phyloP scores from a whole-genome alignment of 2,888 invertebrate genomes.

The Platycheirus albimanus region DNA sequence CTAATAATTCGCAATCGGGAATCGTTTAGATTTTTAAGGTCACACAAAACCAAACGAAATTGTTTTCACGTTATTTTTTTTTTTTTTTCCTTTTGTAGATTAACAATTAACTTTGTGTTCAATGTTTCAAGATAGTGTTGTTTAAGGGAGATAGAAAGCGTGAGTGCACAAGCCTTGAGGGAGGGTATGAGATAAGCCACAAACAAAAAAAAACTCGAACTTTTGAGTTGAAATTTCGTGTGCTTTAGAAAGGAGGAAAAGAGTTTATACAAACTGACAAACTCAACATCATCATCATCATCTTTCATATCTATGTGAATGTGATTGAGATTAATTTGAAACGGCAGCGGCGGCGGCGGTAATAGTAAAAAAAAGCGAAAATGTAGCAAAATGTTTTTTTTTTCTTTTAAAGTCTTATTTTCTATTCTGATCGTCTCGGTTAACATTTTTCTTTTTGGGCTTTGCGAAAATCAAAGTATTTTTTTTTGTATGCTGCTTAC shows the following conservation, averaged over 20 bases:
- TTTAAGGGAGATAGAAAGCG: conserved; percentile 55
- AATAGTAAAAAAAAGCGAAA: conserved; percentile 70
- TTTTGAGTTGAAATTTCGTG: conserved; percentile 42
- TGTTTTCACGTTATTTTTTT: conserved; percentile 28
- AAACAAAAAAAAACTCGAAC: conserved; percentile 62
- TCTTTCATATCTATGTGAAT: conserved; percentile 30
- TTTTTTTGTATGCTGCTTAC: conserved; percentile 13
- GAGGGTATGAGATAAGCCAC: conserved; percentile 62
- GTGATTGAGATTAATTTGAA: conserved; percentile 30
- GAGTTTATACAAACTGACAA: conserved; percentile 16
- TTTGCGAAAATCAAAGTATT: conserved; percentile 14
- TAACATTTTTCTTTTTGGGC: conserved; percentile 4
- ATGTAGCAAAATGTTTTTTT: conserved; percentile 59
- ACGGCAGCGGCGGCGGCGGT: conserved; percentile 64
- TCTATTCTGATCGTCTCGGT: neutral
- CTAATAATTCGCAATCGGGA: conserved; percentile 62
- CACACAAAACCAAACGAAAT: conserved; percentile 55
- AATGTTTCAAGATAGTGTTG: conserved; percentile 51
- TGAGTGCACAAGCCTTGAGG: conserved; percentile 58
- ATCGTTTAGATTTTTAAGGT: conserved; percentile 65
- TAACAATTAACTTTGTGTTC: conserved; percentile 54
- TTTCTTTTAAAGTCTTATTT: conserved; percentile 21
- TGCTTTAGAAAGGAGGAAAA: conserved; percentile 33
- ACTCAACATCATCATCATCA: too few relatives aligned
- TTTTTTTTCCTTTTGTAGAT: conserved; percentile 46